Conservation (phyloP, 30 jellyfish, hydroid and myxozoan species). For the Chrysaora quinquecirrha region DNA sequence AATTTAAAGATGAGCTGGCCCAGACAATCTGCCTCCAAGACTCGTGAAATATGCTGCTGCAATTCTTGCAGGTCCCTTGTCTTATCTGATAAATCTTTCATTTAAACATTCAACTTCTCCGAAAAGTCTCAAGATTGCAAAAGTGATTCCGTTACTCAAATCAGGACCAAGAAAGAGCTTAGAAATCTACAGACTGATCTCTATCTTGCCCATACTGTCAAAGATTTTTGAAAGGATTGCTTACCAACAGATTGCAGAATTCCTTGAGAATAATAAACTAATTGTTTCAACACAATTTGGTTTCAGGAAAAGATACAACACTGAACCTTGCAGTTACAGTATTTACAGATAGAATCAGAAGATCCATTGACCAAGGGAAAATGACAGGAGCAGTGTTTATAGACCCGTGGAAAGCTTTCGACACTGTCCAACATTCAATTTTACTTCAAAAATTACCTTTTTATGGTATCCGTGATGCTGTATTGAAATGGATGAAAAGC, state of each 20-base stretch:
- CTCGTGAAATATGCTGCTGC: constrained; percentile 27
- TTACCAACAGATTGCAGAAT: constrained; percentile 38
- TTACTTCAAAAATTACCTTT: neutral
- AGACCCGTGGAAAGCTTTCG: constrained; percentile 32
- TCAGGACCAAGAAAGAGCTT: constrained; percentile 17
- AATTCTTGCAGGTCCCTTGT: constrained; percentile 45
- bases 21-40: constrained; percentile 40
- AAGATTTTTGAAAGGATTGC: constrained; percentile 34
- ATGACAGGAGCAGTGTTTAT: constrained; percentile 29
- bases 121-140: constrained; percentile 34
- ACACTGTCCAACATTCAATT: constrained; percentile 32
- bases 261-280: constrained; percentile 31
- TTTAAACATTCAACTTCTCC: constrained; percentile 37
- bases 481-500: constrained; percentile 23
- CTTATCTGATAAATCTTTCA: constrained; percentile 49
- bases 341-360: constrained; percentile 39
- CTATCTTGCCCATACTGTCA: constrained; percentile 31
- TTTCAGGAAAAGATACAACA: constrained; percentile 12
- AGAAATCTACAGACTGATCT: constrained; percentile 48
- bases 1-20: constrained; percentile 29
- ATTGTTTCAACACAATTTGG: constrained; percentile 29
- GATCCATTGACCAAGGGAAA: constrained; percentile 41
- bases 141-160: constrained; percentile 35
- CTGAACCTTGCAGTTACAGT: constrained; percentile 54
- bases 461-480: constrained; percentile 47